A percentile compares a stretch with the other conserved stretches of the same genome.
These are phyloP conservation scores for Paragorgia papillata DNA, from an alignment of 92 coral and sea anemone genomes.

Conservation along the genomic window DNA sequence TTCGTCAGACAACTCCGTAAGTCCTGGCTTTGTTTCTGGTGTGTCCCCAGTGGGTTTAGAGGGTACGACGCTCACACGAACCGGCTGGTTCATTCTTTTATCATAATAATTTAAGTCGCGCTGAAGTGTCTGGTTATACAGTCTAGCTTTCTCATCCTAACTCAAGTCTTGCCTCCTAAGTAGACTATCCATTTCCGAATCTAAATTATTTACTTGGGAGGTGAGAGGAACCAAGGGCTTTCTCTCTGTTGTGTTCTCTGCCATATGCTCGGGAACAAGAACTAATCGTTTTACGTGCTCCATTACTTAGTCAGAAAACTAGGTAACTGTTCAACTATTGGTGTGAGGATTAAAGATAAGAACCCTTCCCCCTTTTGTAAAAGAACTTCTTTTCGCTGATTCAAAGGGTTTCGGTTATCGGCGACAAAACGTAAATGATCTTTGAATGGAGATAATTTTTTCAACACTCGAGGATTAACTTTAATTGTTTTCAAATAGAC, in stretches of 20 bases:
- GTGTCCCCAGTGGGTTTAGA: not conserved
- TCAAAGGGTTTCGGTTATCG: not conserved
- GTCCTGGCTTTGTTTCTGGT: not conserved
- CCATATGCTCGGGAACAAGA: slow-evolving; percentile 3
- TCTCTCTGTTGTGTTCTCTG: not conserved
- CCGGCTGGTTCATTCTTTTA: slow-evolving; percentile 44
- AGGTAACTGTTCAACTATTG: not conserved
- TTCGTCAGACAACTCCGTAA: not conserved
- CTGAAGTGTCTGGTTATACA: slow-evolving; percentile 41
- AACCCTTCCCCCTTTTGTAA: not conserved
- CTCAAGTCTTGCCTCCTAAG: slow-evolving; percentile 37
- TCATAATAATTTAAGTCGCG: slow-evolving; percentile 49
- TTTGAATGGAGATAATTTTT: not conserved
- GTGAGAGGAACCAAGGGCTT: slow-evolving; percentile 1
- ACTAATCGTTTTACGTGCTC: not conserved
- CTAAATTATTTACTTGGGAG: not conserved
- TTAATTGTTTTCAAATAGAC: slow-evolving; percentile 43
- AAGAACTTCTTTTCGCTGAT: not conserved
- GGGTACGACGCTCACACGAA: slow-evolving; percentile 29
- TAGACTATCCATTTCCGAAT: slow-evolving; percentile 42
- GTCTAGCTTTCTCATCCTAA: slow-evolving; percentile 40
- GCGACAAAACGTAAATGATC: slow-evolving; percentile 11
- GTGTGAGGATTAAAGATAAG: not conserved
- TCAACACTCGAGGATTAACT: slow-evolving; percentile 32
- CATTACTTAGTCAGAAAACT: not conserved